A percentile compares a stretch with the other conserved stretches of the same genome.
Evolutionary conservation across 2,113 vertebrate species (phyloP).

Genomic region (Stegastes partitus): DNA sequence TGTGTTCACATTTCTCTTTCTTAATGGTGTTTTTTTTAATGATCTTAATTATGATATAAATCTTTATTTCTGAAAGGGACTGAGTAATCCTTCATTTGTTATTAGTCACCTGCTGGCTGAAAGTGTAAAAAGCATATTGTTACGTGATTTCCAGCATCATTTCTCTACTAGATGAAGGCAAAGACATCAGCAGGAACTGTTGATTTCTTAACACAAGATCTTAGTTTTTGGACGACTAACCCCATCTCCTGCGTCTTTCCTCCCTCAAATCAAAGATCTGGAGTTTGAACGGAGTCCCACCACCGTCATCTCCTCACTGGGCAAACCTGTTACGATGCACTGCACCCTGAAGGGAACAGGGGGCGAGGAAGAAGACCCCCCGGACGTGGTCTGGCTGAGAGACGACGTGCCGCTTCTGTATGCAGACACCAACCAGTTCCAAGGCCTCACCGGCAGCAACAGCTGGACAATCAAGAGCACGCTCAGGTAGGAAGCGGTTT

Average conservation of each 20-base stretch:
- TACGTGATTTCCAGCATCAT: no score
- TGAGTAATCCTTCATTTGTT: no score
- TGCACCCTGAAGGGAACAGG: slow-evolving; percentile 81
- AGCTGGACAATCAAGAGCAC: slow-evolving; percentile 81
- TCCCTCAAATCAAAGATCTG: slow-evolving; percentile 64
- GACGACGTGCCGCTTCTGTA: slow-evolving; percentile 76
- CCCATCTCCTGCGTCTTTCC: background rate
- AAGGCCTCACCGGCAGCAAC: slow-evolving; percentile 83
- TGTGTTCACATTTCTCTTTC: no score
- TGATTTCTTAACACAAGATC: background rate
- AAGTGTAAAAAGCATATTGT: no score
- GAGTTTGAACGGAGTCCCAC: slow-evolving; percentile 82
- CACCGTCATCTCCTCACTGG: slow-evolving; percentile 87
- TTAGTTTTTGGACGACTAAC: background rate
- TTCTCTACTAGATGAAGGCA: no score
- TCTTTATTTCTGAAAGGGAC: no score
- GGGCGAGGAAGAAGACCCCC: slow-evolving; percentile 75
- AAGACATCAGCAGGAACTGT: background rate
- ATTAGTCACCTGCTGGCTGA: no score
- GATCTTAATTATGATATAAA: no score
- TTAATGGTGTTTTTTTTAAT: no score
- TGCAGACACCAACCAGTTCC: slow-evolving; percentile 88
- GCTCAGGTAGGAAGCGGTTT: slow-evolving; percentile 67
- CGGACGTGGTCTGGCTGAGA: slow-evolving; percentile 88
- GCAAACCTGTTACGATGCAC: slow-evolving; percentile 83